Evolutionary conservation across 2,888 invertebrate species (phyloP).

Genomic region (Chrysomela aeneicollis): DNA sequence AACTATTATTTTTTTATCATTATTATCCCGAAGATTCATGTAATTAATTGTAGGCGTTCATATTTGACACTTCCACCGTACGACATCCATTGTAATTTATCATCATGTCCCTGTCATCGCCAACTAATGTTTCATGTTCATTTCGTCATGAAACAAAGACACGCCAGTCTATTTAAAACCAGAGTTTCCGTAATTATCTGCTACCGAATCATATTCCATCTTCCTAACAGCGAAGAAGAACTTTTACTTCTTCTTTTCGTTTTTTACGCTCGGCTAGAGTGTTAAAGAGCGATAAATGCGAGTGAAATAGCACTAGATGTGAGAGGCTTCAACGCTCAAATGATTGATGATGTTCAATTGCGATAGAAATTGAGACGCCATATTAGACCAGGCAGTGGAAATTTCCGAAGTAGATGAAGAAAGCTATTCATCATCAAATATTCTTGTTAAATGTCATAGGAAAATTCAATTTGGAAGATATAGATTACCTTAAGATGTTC

Average conservation of each 20-base stretch:
- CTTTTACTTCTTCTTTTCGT: neutral
- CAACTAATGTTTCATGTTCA: neutral
- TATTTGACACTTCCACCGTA: neutral
- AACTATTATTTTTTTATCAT: no score
- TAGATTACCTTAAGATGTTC: no score
- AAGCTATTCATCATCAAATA: no score
- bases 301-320: slow-evolving; percentile 23
- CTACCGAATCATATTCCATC: slow-evolving; percentile 13
- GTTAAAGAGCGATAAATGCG: slow-evolving; percentile 27
- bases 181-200: neutral
- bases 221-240: slow-evolving; percentile 11
- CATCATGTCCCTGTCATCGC: neutral
- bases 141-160: neutral
- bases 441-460: no score
- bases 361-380: neutral
- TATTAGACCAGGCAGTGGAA: neutral
- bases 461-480: no score
- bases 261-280: slow-evolving; percentile 24
- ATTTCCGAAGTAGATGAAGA: no score
- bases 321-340: slow-evolving; percentile 28
- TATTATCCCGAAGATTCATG: no score
- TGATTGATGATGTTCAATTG: slow-evolving; percentile 33
- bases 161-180: neutral
- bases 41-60: neutral
- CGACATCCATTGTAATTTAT: neutral